These are phyloP conservation scores for Alethe diademata DNA, from an alignment of 2,113 vertebrate species.

Conservation along the genomic window DNA sequence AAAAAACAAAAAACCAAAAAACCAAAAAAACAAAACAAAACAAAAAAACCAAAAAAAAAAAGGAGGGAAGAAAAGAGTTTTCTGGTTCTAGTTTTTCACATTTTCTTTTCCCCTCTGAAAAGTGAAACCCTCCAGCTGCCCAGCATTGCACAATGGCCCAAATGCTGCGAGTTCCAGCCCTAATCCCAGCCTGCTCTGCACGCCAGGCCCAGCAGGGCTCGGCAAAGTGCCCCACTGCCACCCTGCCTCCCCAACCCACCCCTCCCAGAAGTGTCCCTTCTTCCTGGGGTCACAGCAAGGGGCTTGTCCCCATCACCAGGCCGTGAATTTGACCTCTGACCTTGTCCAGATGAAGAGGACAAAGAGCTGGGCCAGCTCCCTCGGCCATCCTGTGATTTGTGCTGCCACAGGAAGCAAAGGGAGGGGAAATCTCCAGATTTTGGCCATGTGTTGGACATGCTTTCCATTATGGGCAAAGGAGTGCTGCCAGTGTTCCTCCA, in stretches of 20 bases:
- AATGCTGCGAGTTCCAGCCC: slow-evolving; percentile 55
- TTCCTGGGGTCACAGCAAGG: not conserved
- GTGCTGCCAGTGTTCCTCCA: not conserved
- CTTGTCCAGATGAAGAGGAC: not conserved
- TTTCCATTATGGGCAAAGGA: slow-evolving; percentile 1
- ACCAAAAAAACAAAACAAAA: not conserved
- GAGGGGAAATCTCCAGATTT: not conserved
- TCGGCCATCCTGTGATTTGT: not conserved
- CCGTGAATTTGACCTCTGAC: not conserved
- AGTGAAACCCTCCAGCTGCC: slow-evolving; percentile 79
- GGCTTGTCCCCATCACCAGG: not conserved
- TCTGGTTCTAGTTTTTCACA: slow-evolving; percentile 76
- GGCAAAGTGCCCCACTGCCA: slow-evolving; percentile 22
- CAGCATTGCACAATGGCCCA: slow-evolving; percentile 72
- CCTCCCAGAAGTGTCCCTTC: rapidly evolving
- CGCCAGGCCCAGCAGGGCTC: slow-evolving; percentile 61
- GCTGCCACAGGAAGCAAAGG: not conserved
- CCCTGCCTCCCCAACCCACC: not conserved
- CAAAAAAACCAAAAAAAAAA: not conserved
- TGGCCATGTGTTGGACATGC: not conserved
- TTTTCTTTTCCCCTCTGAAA: slow-evolving; percentile 68
- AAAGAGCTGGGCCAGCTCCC: not conserved
- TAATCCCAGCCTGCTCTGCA: slow-evolving; percentile 61
- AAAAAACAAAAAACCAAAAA: not conserved
- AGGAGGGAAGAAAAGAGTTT: slow-evolving; percentile 60